These are phyloP conservation scores for Lymantria monacha DNA, from an alignment of 2,888 invertebrate species.

Conservation along the genomic window DNA sequence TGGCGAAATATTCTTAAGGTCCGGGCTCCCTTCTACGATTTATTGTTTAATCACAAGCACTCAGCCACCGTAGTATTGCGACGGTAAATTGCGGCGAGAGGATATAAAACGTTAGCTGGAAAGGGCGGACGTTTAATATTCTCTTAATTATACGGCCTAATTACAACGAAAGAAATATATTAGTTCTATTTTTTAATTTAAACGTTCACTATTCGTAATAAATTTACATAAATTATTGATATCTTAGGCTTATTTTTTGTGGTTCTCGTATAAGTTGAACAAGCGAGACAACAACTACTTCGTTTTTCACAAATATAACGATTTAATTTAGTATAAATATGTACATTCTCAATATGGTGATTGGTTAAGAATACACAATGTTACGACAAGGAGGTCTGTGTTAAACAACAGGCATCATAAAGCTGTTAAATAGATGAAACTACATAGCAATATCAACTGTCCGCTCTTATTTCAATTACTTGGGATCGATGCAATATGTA, in stretches of 20 bases:
- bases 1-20: constrained; percentile 39
- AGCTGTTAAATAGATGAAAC: too few relatives aligned
- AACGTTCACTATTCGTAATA: neutral
- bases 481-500: too few relatives aligned
- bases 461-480: too few relatives aligned
- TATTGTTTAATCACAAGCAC: constrained; percentile 76
- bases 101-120: constrained; percentile 21
- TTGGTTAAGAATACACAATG: neutral
- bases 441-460: too few relatives aligned
- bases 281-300: neutral
- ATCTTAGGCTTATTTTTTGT: neutral
- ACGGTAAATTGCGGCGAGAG: constrained; percentile 66
- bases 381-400: too few relatives aligned
- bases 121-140: constrained; percentile 7
- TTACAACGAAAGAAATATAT: constrained; percentile 1
- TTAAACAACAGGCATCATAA: too few relatives aligned
- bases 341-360: neutral
- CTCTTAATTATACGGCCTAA: neutral
- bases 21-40: constrained; percentile 52
- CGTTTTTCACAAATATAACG: neutral
- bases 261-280: neutral
- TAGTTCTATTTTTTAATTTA: constrained; percentile 8
- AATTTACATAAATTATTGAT: neutral
- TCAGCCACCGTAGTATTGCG: constrained; percentile 68
- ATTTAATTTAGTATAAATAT: neutral